A percentile compares a stretch with the other conserved stretches of the same genome.
Evolutionary conservation across 2,113 vertebrate genomes (phyloP).

Genomic region (Uropsilus gracilis): DNA sequence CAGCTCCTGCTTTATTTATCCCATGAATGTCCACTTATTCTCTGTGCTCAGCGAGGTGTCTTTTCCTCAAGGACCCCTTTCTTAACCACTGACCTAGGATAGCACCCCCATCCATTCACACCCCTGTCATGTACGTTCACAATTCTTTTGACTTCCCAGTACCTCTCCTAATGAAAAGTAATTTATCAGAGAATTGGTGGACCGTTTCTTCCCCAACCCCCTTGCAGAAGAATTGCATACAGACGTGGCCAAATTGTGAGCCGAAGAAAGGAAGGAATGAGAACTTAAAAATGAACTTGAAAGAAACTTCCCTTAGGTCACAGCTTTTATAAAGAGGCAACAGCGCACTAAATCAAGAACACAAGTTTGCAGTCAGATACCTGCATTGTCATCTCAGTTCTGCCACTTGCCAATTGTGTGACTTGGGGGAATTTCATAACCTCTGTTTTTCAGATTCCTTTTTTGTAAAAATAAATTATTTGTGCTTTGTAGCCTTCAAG

Average conservation of each 20-base stretch:
- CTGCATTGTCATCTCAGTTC: not conserved
- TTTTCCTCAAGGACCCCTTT: not conserved
- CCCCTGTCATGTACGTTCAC: not conserved
- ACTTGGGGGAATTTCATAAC: not conserved
- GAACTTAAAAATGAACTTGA: not conserved
- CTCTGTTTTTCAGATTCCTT: not conserved
- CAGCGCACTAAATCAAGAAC: not conserved
- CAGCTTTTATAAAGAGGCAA: not conserved
- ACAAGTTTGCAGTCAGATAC: not conserved
- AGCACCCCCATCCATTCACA: fast-evolving
- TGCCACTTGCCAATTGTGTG: not conserved
- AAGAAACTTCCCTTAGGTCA: not conserved
- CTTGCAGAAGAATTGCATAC: not conserved
- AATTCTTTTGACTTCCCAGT: not conserved
- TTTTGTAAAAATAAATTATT: slow-evolving; percentile 8
- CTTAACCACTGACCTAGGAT: not conserved
- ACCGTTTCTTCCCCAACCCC: not conserved
- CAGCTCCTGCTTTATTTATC: not conserved
- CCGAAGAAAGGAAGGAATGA: not conserved
- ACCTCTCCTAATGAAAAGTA: not conserved
- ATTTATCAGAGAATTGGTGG: not conserved
- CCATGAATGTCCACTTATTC: not conserved
- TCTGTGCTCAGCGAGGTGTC: not conserved
- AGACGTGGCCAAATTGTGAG: not conserved
- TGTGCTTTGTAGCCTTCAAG: not conserved